Conservation (phyloP, 2,113 vertebrate species). For the Zeus faber region DNA sequence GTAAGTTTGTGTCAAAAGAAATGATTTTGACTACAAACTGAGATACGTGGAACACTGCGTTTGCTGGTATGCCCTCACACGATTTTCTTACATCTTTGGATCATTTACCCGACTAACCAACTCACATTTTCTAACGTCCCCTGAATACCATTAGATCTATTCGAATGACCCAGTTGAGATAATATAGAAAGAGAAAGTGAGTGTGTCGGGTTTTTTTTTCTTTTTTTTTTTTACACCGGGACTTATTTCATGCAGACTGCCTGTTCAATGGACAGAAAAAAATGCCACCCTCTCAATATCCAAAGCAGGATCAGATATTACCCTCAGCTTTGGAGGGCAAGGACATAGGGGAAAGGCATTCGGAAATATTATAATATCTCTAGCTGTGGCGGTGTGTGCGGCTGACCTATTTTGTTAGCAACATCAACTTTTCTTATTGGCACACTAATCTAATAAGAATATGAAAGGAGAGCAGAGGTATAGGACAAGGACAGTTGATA, state of each 20-base stretch:
- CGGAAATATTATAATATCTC: conserved; percentile 46
- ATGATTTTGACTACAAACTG: too few relatives aligned
- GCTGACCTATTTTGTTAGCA: conserved; percentile 24
- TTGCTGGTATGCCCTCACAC: too few relatives aligned
- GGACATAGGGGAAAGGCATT: conserved; percentile 59
- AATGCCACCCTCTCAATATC: conserved; percentile 43
- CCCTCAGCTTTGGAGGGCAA: conserved; percentile 57
- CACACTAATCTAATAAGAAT: too few relatives aligned
- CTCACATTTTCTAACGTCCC: too few relatives aligned
- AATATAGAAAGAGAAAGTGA: conserved; percentile 9
- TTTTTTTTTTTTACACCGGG: conserved; percentile 47
- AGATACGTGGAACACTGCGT: too few relatives aligned
- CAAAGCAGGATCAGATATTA: conserved; percentile 55
- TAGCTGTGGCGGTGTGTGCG: conserved; percentile 12
- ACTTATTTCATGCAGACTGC: conserved; percentile 63
- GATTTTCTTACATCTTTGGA: too few relatives aligned
- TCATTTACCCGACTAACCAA: too few relatives aligned
- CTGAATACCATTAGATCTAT: too few relatives aligned
- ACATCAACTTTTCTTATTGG: too few relatives aligned
- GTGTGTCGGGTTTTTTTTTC: conserved; percentile 29
- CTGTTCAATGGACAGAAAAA: conserved; percentile 63
- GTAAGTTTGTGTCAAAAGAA: too few relatives aligned
- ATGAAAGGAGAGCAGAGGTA: too few relatives aligned
- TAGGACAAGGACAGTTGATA: too few relatives aligned
- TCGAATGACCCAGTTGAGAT: conserved; percentile 15